A percentile compares a stretch with the other conserved stretches of the same genome.
Conservation (phyloP, 2,797 vertebrate species). For the Eupleurogrammus muticus region DNA sequence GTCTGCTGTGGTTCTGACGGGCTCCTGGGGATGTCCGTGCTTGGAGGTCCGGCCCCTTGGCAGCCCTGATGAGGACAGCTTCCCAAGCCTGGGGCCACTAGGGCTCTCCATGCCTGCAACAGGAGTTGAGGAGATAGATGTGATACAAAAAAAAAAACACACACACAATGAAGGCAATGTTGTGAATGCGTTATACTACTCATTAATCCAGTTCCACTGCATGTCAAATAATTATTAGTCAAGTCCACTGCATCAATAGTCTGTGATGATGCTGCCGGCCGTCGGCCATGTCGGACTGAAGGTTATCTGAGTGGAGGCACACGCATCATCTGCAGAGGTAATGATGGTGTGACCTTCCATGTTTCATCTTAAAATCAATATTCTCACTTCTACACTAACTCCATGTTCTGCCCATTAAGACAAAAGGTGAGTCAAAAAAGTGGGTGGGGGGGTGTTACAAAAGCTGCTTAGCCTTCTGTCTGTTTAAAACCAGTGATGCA, state of each 20-base stretch:
- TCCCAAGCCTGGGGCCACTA: slow-evolving; percentile 81
- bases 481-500: slow-evolving; percentile 16
- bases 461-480: slow-evolving; percentile 11
- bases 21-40: slow-evolving; percentile 78
- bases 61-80: slow-evolving; percentile 78
- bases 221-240: slow-evolving; percentile 62
- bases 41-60: slow-evolving; percentile 80
- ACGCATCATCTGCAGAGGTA: slow-evolving; percentile 70
- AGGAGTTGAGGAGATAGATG: slow-evolving; percentile 18
- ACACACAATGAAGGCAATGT: slow-evolving; percentile 44
- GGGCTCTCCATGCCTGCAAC: slow-evolving; percentile 84
- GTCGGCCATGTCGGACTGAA: slow-evolving; percentile 49
- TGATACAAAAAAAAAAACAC: too few species aligned
- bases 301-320: slow-evolving; percentile 61
- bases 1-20: slow-evolving; percentile 62
- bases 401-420: slow-evolving; percentile 78
- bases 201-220: slow-evolving; percentile 51
- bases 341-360: slow-evolving; percentile 77
- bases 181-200: slow-evolving; percentile 20
- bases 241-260: slow-evolving; percentile 42
- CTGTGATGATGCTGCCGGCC: slow-evolving; percentile 42
- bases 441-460: not conserved
- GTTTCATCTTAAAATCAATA: slow-evolving; percentile 83
- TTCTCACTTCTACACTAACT: slow-evolving; percentile 71
- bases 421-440: slow-evolving; percentile 64